Conservation (phyloP, 2,113 vertebrate genomes). For the Vanacampus margaritifer region DNA sequence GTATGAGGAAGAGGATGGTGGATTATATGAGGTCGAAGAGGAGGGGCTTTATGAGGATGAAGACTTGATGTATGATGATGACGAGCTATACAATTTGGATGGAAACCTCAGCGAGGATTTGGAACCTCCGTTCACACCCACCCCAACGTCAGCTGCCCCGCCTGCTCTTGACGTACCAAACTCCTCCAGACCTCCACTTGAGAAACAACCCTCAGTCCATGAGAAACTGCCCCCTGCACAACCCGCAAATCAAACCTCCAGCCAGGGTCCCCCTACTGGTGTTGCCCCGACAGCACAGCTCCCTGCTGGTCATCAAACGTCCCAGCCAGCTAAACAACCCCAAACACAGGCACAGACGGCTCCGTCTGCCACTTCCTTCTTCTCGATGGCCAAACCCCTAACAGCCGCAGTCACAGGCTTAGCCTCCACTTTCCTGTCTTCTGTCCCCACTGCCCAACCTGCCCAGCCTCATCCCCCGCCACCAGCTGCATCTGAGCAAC, state of each 20-base stretch:
- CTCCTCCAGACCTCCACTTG: conserved; percentile 68
- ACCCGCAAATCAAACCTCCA: conserved; percentile 44
- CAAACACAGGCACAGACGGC: conserved; percentile 51
- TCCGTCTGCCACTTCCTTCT: conserved; percentile 67
- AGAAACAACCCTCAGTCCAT: conserved; percentile 73
- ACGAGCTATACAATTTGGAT: conserved; percentile 71
- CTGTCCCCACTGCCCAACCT: conserved; percentile 52
- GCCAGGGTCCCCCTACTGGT: conserved; percentile 44
- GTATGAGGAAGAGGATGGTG: conserved; percentile 75
- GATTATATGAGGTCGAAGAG: conserved; percentile 65
- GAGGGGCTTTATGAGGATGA: conserved; percentile 73
- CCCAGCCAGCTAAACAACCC: conserved; percentile 48
- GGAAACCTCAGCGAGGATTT: conserved; percentile 69
- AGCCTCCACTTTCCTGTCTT: conserved; percentile 66
- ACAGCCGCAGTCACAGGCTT: conserved; percentile 69
- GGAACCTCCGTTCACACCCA: conserved; percentile 71
- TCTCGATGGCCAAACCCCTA: conserved; percentile 75
- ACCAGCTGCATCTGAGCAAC: conserved; percentile 32
- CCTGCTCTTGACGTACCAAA: conserved; percentile 36
- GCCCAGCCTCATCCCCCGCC: conserved; percentile 59
- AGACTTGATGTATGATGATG: conserved; percentile 71
- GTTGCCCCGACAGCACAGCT: conserved; percentile 37
- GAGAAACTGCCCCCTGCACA: conserved; percentile 63
- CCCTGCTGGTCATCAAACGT: conserved; percentile 41
- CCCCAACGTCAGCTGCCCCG: conserved; percentile 60